Percentiles rank a stretch among this genome's conserved stretches.
These are phyloP conservation scores for Papilio gigon DNA, from an alignment of 2,888 invertebrate genomes.

Conservation along the genomic window DNA sequence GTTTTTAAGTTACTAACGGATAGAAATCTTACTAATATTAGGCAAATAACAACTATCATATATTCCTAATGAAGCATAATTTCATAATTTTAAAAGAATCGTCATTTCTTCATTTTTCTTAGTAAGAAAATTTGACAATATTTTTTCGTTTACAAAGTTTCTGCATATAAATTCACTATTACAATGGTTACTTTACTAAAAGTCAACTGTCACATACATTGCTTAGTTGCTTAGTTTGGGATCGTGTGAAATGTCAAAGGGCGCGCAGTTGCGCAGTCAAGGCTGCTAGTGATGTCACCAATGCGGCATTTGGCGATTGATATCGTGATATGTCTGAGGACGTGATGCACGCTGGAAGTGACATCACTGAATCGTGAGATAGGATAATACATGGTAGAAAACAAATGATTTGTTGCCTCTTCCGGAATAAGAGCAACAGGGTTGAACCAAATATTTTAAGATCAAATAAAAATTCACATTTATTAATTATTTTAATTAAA, in stretches of 20 bases:
- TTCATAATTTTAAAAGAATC: no score
- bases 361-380: constrained; percentile 30
- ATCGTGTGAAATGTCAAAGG: constrained; percentile 58
- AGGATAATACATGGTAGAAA: constrained; percentile 8
- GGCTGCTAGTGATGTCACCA: constrained; percentile 56
- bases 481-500: no score
- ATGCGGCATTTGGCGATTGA: constrained; percentile 58
- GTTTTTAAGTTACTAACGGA: no score
- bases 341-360: constrained; percentile 45
- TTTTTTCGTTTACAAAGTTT: no score
- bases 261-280: constrained; percentile 64
- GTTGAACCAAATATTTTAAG: background rate
- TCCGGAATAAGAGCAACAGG: background rate
- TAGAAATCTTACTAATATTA: no score
- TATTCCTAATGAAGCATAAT: no score
- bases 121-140: no score
- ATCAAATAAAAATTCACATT: no score
- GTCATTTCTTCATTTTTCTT: no score
- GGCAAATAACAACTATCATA: no score
- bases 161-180: no score
- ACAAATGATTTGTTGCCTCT: background rate
- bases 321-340: constrained; percentile 67
- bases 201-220: constrained; percentile 45
- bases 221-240: no score
- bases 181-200: constrained; percentile 16